Evolutionary conservation across 2,888 invertebrate genomes (phyloP).

Genomic region (Patella ulyssiponensis): DNA sequence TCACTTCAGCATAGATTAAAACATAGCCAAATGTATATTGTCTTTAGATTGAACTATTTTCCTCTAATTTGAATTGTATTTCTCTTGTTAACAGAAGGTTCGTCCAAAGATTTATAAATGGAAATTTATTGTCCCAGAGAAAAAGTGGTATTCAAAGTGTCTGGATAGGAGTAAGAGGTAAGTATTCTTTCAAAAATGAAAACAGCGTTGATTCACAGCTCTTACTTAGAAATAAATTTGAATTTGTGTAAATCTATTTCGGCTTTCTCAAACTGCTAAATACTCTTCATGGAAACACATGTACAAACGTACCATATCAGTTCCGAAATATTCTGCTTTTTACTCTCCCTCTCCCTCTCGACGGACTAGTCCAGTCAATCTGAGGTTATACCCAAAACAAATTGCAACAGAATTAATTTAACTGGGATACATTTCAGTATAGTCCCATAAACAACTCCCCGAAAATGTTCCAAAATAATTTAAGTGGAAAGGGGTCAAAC

Average conservation of each 20-base stretch:
- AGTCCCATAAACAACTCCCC: too few species aligned
- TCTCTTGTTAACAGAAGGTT: conserved; percentile 35
- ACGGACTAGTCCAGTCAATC: background rate
- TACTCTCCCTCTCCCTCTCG: background rate
- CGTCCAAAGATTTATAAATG: conserved; percentile 45
- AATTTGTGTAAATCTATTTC: too few species aligned
- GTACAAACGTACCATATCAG: background rate
- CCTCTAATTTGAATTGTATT: background rate
- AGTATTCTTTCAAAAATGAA: background rate
- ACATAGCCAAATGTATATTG: too few species aligned
- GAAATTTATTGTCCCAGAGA: conserved; percentile 30
- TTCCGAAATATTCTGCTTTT: background rate
- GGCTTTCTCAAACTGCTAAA: too few species aligned
- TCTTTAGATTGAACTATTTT: background rate
- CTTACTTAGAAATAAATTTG: too few species aligned
- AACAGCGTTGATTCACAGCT: too few species aligned
- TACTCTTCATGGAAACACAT: background rate
- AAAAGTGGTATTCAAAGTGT: conserved; percentile 21
- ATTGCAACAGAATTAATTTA: background rate
- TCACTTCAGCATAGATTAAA: too few species aligned
- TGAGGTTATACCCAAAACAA: background rate
- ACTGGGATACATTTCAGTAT: too few species aligned
- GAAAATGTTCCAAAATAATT: too few species aligned
- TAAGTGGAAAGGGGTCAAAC: too few species aligned
- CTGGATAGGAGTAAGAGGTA: conserved; percentile 57